These are phyloP conservation scores for Cygnus buccinator DNA, from an alignment of 2,113 vertebrate genomes.

Conservation along the genomic window DNA sequence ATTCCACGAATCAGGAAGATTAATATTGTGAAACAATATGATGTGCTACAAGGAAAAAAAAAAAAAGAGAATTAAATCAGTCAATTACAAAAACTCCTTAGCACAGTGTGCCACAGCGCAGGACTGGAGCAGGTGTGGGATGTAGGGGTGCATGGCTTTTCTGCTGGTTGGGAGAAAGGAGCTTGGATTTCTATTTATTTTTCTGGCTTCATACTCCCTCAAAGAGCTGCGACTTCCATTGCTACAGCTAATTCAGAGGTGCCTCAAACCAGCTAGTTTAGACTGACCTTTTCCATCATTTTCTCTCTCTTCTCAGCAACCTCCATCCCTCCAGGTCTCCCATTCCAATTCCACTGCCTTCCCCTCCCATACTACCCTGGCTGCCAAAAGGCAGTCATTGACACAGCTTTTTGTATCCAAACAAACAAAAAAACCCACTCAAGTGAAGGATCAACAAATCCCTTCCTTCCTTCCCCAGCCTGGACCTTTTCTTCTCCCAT, in stretches of 20 bases:
- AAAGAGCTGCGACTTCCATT: not conserved
- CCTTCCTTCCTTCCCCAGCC: not conserved
- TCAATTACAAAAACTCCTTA: not conserved
- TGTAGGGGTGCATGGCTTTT: not conserved
- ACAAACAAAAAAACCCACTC: not conserved
- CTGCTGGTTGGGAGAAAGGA: not conserved
- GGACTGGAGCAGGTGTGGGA: not conserved
- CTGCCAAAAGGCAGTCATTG: not conserved
- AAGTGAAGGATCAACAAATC: not conserved
- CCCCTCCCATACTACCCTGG: not conserved
- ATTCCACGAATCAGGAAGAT: rapidly evolving
- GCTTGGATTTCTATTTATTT: not conserved
- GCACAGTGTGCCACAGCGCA: rapidly evolving
- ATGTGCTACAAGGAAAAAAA: not conserved
- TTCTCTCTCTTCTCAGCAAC: not conserved
- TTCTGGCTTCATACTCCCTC: not conserved
- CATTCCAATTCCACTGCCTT: not conserved
- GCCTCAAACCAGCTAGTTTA: not conserved
- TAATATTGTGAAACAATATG: rapidly evolving
- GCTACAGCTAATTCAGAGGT: not conserved
- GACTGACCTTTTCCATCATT: rapidly evolving
- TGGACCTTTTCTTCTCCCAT: not conserved
- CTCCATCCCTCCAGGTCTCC: not conserved
- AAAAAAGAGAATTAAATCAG: not conserved
- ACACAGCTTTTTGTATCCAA: not conserved